Evolutionary conservation across 1,140 invertebrate species (phyloP).

Genomic region (Drosophila ohnishii): DNA sequence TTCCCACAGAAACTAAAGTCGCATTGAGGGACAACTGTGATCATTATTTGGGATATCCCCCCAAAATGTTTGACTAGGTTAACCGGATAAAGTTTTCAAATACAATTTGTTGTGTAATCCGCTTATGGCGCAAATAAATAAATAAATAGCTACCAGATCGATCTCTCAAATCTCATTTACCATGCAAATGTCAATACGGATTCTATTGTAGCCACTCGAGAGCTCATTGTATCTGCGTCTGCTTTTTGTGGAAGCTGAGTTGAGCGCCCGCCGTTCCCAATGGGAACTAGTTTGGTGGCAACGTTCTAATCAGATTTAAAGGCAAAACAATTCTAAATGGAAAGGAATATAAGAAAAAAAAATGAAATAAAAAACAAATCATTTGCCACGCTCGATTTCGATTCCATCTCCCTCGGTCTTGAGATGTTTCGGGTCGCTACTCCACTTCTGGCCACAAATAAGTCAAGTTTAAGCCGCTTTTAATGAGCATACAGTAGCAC

Average conservation of each 20-base stretch:
- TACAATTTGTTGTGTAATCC: conserved; percentile 48
- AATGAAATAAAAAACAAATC: conserved; percentile 12
- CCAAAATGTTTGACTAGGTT: conserved; percentile 25
- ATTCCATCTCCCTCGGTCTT: conserved; percentile 10
- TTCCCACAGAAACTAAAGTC: conserved; percentile 14
- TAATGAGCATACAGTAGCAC: conserved; percentile 39
- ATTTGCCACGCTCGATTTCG: conserved; percentile 34
- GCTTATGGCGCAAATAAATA: conserved; percentile 47
- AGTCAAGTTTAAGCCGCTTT: conserved; percentile 54
- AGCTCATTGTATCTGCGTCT: conserved; percentile 17
- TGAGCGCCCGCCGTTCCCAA: conserved; percentile 23
- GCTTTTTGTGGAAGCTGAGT: conserved; percentile 2
- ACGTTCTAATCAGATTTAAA: conserved; percentile 51
- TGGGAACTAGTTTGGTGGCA: conserved; percentile 46
- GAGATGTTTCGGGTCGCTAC: conserved; percentile 22
- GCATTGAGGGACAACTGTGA: background rate
- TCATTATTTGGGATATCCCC: conserved; percentile 43
- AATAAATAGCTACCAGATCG: conserved; percentile 51
- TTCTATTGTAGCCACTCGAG: conserved; percentile 48
- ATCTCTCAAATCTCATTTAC: conserved; percentile 39
- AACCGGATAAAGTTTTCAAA: conserved; percentile 46
- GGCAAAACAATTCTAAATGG: conserved; percentile 52
- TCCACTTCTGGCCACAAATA: conserved; percentile 51
- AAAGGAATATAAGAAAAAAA: conserved; percentile 25
- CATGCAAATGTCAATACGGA: conserved; percentile 58